phyloP scores from a whole-genome alignment of 2,797 vertebrate species.

The Smutsia temminckii region DNA sequence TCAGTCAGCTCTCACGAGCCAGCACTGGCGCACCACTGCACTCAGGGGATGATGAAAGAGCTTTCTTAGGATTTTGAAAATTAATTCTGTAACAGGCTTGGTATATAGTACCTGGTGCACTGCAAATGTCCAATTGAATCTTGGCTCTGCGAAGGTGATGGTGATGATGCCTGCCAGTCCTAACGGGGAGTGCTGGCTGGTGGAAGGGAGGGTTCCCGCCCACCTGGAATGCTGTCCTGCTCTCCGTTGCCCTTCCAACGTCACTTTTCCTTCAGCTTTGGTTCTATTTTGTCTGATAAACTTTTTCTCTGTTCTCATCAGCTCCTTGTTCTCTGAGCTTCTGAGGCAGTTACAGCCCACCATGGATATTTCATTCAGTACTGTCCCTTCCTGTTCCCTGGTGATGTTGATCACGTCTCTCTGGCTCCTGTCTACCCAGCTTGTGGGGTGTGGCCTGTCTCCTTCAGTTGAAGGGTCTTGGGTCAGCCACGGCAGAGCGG shows the following conservation, averaged over 20 bases:
- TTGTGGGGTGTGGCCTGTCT: neutral
- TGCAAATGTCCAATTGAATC: neutral
- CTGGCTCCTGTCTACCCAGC: neutral
- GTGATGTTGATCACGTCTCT: neutral
- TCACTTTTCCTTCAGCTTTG: neutral
- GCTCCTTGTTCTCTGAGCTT: neutral
- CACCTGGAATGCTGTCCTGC: neutral
- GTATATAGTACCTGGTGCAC: rapidly evolving
- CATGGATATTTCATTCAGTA: neutral
- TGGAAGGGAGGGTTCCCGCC: neutral
- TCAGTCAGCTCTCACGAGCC: neutral
- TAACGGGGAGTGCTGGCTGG: neutral
- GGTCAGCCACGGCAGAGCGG: neutral
- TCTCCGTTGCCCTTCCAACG: neutral
- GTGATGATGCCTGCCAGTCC: too few species aligned
- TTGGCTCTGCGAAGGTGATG: neutral
- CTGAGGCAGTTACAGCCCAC: neutral
- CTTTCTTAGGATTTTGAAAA: neutral
- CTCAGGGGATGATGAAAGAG: neutral
- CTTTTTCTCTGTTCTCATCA: neutral
- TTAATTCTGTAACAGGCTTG: neutral
- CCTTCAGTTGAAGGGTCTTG: conserved; percentile 2
- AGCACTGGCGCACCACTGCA: neutral
- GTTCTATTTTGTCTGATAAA: neutral
- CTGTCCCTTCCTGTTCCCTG: neutral